Evolutionary conservation across 2,797 vertebrate genomes (phyloP).

Genomic region (Pogoniulus pusillus): DNA sequence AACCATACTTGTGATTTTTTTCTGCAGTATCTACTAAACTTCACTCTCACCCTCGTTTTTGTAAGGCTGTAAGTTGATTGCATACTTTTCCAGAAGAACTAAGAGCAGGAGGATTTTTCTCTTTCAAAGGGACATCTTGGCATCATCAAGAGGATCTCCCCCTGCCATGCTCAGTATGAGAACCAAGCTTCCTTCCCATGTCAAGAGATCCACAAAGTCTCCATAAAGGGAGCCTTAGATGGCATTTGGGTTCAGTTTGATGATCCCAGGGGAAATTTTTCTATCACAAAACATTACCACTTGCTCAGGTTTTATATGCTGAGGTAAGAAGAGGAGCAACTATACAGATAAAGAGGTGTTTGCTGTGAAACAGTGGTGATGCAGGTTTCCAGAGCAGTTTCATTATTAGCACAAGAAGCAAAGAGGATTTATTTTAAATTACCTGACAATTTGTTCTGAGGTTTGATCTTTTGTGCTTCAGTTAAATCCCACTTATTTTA

Average conservation of each 20-base stretch:
- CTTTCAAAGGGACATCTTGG: not conserved
- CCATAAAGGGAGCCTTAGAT: not conserved
- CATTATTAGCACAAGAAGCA: not conserved
- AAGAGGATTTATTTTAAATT: conserved; percentile 48
- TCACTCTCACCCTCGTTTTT: not conserved
- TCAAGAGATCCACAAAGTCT: not conserved
- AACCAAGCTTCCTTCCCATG: not conserved
- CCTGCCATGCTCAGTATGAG: too few species aligned
- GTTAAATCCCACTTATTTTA: conserved; percentile 34
- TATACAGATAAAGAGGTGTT: not conserved
- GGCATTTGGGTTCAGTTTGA: not conserved
- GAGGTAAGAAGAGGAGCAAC: not conserved
- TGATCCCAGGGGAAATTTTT: not conserved
- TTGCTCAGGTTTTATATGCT: not conserved
- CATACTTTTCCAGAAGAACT: too few species aligned
- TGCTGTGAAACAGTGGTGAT: not conserved
- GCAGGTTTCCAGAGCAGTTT: not conserved
- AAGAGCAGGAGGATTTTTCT: too few species aligned
- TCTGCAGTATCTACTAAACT: not conserved
- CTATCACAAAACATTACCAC: not conserved
- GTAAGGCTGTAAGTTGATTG: not conserved
- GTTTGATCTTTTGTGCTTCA: conserved; percentile 1
- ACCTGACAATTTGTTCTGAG: conserved; percentile 15
- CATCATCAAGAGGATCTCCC: not conserved
- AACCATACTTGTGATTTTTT: not conserved